These are phyloP conservation scores for Calonectris borealis DNA, from an alignment of 2,113 vertebrate genomes.

Conservation along the genomic window DNA sequence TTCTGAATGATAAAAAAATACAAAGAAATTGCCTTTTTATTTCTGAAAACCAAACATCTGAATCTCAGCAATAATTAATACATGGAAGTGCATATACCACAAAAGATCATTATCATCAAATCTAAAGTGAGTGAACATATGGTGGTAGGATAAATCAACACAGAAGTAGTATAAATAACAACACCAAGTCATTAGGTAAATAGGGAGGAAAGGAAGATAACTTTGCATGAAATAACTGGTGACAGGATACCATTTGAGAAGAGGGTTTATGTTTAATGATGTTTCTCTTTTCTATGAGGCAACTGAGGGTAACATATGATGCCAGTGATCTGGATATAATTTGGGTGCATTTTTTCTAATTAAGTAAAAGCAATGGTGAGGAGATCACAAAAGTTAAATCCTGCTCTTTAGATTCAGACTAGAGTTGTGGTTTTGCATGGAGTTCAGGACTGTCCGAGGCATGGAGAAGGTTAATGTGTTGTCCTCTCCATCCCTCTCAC, in stretches of 20 bases:
- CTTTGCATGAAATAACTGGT: slow-evolving; percentile 44
- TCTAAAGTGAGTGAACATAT: slow-evolving; percentile 31
- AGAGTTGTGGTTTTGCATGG: neutral
- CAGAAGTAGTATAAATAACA: slow-evolving; percentile 37
- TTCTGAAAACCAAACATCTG: neutral
- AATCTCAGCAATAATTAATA: slow-evolving; percentile 24
- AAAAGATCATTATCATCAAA: slow-evolving; percentile 8
- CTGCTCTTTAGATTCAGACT: neutral
- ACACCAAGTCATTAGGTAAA: slow-evolving; percentile 36
- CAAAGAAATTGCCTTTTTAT: neutral
- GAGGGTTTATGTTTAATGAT: slow-evolving; percentile 21
- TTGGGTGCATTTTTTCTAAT: neutral
- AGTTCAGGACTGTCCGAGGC: neutral
- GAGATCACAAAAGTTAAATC: neutral
- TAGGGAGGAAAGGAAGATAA: slow-evolving; percentile 23
- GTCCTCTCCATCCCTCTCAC: neutral
- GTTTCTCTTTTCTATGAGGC: neutral
- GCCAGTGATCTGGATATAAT: neutral
- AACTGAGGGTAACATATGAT: neutral
- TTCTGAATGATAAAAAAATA: neutral
- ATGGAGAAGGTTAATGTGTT: neutral
- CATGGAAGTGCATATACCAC: neutral
- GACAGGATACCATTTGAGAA: slow-evolving; percentile 28
- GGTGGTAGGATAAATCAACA: slow-evolving; percentile 42
- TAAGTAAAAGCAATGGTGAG: neutral